Conservation (phyloP, 1,140 invertebrate genomes). For the Chironomus striatipennis region DNA sequence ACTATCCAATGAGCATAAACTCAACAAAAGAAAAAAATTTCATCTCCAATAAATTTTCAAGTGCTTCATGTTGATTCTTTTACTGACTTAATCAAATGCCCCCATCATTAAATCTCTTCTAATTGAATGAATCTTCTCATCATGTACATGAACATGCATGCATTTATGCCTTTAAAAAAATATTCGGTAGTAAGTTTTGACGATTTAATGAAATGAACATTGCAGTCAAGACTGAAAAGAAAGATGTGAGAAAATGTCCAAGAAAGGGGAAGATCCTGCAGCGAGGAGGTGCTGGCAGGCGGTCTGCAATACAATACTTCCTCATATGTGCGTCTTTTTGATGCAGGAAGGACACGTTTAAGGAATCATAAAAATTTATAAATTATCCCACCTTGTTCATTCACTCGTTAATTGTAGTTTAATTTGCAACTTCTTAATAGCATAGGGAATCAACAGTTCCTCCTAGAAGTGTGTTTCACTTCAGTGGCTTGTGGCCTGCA, state of each 20-base stretch:
- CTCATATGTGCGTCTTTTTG: not conserved
- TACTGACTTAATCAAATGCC: conserved; percentile 2
- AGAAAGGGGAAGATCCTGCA: not conserved
- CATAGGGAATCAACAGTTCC: not conserved
- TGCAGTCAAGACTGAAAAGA: not conserved
- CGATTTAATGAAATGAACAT: not conserved
- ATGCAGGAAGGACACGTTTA: not conserved
- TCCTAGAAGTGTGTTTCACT: conserved; percentile 11
- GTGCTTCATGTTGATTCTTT: conserved; percentile 15
- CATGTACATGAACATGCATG: not conserved
- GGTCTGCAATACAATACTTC: not conserved
- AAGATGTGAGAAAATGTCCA: not conserved
- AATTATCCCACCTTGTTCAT: conserved; percentile 18
- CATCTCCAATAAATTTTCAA: conserved; percentile 18
- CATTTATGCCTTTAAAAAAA: not conserved
- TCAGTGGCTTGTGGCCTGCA: conserved; percentile 18
- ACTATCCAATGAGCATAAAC: too few relatives aligned
- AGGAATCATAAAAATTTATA: not conserved
- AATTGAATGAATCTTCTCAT: conserved; percentile 21
- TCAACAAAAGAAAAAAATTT: not conserved
- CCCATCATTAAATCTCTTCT: conserved; percentile 11
- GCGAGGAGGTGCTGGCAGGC: not conserved
- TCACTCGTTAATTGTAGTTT: conserved; percentile 13
- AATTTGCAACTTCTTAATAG: conserved; percentile 20
- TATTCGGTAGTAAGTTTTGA: not conserved